Base-by-base conservation (phyloP, 2,113 vertebrate species). In the Vidua chalybeata region DNA sequence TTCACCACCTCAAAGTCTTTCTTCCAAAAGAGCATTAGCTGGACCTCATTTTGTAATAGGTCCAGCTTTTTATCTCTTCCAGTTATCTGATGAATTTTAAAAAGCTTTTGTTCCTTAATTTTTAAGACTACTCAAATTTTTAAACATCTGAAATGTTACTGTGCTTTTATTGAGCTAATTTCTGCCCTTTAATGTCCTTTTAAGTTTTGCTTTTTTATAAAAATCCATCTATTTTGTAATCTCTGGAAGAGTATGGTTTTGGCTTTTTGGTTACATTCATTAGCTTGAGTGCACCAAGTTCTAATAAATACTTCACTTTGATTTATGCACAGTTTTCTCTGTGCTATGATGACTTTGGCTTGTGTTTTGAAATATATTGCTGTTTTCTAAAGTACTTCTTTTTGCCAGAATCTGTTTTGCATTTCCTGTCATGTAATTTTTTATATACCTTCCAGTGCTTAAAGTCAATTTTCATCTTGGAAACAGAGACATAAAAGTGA, bases 371-470 rank as follows among this genome's bases (percentile, higher is more conserved):
- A 95, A 80, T 86, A 51, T 15, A 73, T 69, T 49, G 21, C 83
- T 93, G 21, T 90, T 91, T 78, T 74, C 83, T 85, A 7, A 77
- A 93, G 73, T 41, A n/a, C 41, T 78, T 20, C 11, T 72, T 84
- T 81, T 72, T 84, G 86, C 86, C 83, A 92, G 75, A 96, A 71
- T 83, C 87, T 89, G 49, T 68, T 97, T 71, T 82, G 91, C 51
- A 75, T 96, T 96, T 96, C 90, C 89, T 92, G 68, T 74, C 91
- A 76, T 87, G 58, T 90, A 90, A 89, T 77, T 63, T 78, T 80
- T 95, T 63, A 43, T 61, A 69, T 72, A 96, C 74, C 68, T 94
- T 95, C 82, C 64, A 72, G 55, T 89, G 72, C 80, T 89, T 73
- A 56, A 66, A 84, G 49, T 55, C 69, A 87, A 7, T 58, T 87